Evolutionary conservation across 2,797 vertebrate genomes (phyloP).

Genomic region (Dendrocincla fuliginosa): DNA sequence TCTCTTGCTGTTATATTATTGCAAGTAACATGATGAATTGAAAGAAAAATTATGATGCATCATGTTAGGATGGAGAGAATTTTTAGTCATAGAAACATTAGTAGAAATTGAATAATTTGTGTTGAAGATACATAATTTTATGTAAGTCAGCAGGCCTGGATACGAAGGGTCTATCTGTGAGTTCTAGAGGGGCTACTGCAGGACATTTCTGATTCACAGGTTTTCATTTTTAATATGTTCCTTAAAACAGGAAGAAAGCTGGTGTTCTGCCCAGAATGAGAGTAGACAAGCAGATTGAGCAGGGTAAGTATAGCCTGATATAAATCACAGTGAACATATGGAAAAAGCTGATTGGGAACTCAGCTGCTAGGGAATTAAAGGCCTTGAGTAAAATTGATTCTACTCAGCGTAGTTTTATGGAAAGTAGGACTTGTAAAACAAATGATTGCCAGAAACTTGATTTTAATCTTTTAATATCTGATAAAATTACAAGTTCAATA

Average conservation of each 20-base stretch:
- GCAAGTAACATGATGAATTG: background rate
- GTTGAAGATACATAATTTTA: background rate
- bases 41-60: background rate
- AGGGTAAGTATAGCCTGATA: constrained; percentile 57
- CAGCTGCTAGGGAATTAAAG: constrained; percentile 55
- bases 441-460: background rate
- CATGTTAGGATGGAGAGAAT: background rate
- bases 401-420: background rate
- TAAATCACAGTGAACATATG: constrained; percentile 59
- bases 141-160: background rate
- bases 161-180: background rate
- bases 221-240: background rate
- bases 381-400: constrained; percentile 32
- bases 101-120: background rate
- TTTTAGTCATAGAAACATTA: background rate
- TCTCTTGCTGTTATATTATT: background rate
- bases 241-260: constrained; percentile 3
- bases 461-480: constrained; percentile 2
- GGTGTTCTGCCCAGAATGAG: constrained; percentile 46
- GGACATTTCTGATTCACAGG: background rate
- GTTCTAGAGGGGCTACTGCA: background rate
- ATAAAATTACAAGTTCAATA: background rate
- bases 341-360: constrained; percentile 56
- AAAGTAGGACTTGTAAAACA: constrained; percentile 23
- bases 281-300: constrained; percentile 53